Base-by-base conservation (phyloP, 2,113 vertebrate species). In the Ariopsis seemanni region DNA sequence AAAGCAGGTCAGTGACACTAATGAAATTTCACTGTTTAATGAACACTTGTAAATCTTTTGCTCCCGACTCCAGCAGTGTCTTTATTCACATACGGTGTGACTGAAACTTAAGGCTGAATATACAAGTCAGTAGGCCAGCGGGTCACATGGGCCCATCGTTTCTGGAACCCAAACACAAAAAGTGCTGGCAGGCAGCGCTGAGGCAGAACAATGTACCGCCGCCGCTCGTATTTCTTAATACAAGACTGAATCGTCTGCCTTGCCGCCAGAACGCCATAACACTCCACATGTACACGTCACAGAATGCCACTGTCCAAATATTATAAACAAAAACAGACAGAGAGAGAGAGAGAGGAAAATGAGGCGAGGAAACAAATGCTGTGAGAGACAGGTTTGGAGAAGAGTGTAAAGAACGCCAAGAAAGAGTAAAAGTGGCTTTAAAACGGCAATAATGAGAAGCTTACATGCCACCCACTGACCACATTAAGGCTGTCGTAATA, bases 401-500 rank as follows among this genome's bases (percentile, higher is more conserved):
- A 58, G 63, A 17, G 15, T 72, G 50, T 58, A 27, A 82, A 85
- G 88, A 78, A 63, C 65, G 74, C 58, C 86, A 89, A 27, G 27
- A 91, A 89, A 92, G 89, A 94, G 93, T 87, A 92, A 95, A 93
- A 95, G 94, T 94, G 91, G 92, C 93, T 93, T 90, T 94, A 93
- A 94, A 85, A 94, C 78, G 57, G 91, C 91, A 93, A 92, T 94
- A 94, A 95, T 94, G 90, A 93, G 90, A 93, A 89, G 93, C 92
- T 91, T 89, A 86, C 60, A 89, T 93, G 91, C 93, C 94, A 93
- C 94, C 93, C 94, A 90, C 89, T 89, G 93, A 94, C 94, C 94
- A 93, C 94, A 95, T 94, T 91, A 95, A 93, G 89, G 92, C 90
- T 17, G 83, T 87, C 80, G 90, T 94, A 94, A 95, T 94, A 81